Evolutionary conservation across 2,797 vertebrate species (phyloP).

Genomic region (Meriones psammophilus): DNA sequence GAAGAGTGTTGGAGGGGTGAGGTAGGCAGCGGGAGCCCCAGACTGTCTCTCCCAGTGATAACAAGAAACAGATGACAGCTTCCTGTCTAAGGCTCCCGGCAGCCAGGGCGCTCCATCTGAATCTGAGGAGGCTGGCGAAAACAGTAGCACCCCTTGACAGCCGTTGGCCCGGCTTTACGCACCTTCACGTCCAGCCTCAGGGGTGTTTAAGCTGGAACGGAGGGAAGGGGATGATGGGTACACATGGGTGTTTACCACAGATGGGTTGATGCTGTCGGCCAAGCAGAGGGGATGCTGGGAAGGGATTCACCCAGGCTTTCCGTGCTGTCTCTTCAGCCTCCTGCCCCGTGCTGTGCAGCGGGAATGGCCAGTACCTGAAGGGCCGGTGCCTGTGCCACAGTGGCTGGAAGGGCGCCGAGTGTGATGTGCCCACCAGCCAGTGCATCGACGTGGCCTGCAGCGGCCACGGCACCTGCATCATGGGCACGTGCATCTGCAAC

Average conservation of each 20-base stretch:
- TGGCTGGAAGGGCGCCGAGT: slow-evolving; percentile 98
- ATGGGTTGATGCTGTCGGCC: background rate
- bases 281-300: rapidly evolving
- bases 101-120: rapidly evolving
- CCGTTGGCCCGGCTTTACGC: no score
- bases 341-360: slow-evolving; percentile 98
- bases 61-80: background rate
- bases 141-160: background rate
- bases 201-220: background rate
- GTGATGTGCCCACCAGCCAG: slow-evolving; percentile 97
- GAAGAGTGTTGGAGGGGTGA: background rate
- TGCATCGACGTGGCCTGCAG: slow-evolving; percentile 97
- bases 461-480: slow-evolving; percentile 97
- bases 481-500: slow-evolving; percentile 98
- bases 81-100: background rate
- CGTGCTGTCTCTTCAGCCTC: slow-evolving; percentile 90
- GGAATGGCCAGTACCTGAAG: slow-evolving; percentile 99
- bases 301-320: background rate
- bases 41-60: background rate
- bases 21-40: background rate
- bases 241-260: background rate
- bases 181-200: background rate
- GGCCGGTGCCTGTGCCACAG: slow-evolving; percentile 98
- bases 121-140: background rate
- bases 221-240: background rate